phyloP scores from a whole-genome alignment of 2,797 vertebrate species.

The Lithobates pipiens region DNA sequence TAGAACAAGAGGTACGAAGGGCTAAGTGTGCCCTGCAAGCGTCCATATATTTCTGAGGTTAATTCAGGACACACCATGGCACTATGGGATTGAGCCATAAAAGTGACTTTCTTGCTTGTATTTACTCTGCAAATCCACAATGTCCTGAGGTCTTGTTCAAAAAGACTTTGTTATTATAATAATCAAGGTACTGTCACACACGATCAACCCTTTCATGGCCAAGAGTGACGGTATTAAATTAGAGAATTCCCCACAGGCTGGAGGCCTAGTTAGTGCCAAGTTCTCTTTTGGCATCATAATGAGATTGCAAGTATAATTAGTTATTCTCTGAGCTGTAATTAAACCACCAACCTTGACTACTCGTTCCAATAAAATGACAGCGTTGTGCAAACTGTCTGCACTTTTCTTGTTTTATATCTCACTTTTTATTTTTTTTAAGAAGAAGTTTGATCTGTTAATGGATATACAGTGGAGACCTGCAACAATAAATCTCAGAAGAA shows the following conservation, averaged over 20 bases:
- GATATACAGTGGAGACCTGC: background rate
- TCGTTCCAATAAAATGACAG: conserved; percentile 43
- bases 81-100: background rate
- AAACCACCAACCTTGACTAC: conserved; percentile 46
- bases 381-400: conserved; percentile 36
- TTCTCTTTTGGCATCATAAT: conserved; percentile 44
- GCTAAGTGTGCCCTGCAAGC: background rate
- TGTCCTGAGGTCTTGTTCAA: conserved; percentile 6
- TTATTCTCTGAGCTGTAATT: conserved; percentile 54
- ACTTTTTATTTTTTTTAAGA: conserved; percentile 4
- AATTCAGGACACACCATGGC: background rate
- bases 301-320: conserved; percentile 52
- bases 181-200: conserved; percentile 40
- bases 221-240: conserved; percentile 45
- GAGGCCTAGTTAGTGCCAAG: conserved; percentile 35
- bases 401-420: conserved; percentile 39
- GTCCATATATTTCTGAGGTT: conserved; percentile 25
- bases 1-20: background rate
- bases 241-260: conserved; percentile 36
- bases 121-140: conserved; percentile 10
- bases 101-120: conserved; percentile 22
- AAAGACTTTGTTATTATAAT: conserved; percentile 19
- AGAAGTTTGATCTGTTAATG: conserved; percentile 41
- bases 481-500: conserved; percentile 16
- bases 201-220: conserved; percentile 50